A percentile compares a stretch with the other conserved stretches of the same genome.
Evolutionary conservation across 1,140 invertebrate genomes (phyloP).

Genomic region (Pissodes strobi): DNA sequence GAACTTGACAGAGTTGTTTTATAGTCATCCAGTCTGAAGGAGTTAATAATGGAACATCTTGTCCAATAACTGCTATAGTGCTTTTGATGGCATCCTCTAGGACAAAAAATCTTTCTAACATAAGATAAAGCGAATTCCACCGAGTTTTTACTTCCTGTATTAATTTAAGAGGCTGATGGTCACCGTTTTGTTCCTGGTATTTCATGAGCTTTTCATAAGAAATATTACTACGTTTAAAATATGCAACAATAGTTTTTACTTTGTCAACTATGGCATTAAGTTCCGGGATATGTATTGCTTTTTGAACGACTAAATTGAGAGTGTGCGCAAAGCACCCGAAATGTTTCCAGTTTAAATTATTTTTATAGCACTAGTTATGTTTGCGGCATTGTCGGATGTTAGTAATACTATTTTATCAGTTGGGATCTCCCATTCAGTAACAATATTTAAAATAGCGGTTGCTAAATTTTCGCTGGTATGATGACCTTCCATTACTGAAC

Average conservation of each 20-base stretch:
- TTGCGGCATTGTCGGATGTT: background rate
- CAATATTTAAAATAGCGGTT: background rate
- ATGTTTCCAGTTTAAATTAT: background rate
- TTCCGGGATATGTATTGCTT: background rate
- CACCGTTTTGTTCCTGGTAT: background rate
- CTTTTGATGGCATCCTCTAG: background rate
- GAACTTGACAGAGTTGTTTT: background rate
- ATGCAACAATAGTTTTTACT: no score
- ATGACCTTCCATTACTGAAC: constrained; percentile 1
- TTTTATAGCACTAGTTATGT: constrained; percentile 4
- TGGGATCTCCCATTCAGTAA: background rate
- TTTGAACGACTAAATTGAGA: background rate
- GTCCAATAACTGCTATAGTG: background rate
- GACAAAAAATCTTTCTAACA: background rate
- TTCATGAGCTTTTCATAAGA: background rate
- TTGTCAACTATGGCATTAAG: background rate
- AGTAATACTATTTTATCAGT: constrained; percentile 2
- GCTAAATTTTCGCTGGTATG: no score
- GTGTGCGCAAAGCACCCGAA: no score
- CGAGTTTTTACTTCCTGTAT: constrained; percentile 1
- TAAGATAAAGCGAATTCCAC: constrained; percentile 4
- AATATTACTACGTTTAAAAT: constrained; percentile 1
- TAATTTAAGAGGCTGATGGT: constrained; percentile 4
- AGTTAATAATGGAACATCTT: constrained; percentile 1
- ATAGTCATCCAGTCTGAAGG: no score